phyloP scores from a whole-genome alignment of 2,113 vertebrate genomes.

The Alces alces region DNA sequence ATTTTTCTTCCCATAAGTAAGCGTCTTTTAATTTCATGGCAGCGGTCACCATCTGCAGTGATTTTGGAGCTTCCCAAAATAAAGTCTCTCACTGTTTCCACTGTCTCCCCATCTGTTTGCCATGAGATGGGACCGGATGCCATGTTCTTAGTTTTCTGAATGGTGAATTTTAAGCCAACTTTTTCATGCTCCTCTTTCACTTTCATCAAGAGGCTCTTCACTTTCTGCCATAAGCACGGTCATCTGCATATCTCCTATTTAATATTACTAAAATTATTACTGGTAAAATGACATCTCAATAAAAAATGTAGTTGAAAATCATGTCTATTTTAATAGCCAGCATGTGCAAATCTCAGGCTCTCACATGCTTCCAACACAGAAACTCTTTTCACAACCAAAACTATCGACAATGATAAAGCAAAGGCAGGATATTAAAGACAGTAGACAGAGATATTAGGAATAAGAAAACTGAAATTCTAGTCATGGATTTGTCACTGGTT shows the following conservation, averaged over 20 bases:
- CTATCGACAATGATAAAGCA: background rate
- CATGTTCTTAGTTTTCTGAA: background rate
- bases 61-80: background rate
- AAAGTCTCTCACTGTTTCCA: background rate
- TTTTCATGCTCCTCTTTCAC: background rate
- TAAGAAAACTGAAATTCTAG: background rate
- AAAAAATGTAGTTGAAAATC: background rate
- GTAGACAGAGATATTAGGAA: background rate
- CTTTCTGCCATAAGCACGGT: background rate
- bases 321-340: background rate
- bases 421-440: background rate
- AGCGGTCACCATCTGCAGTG: background rate
- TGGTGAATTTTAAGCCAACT: background rate
- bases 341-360: background rate
- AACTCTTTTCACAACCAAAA: background rate
- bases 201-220: background rate
- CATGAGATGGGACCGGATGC: background rate
- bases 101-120: background rate
- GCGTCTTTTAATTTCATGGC: background rate
- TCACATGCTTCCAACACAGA: constrained; percentile 2
- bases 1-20: background rate
- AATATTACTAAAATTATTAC: background rate
- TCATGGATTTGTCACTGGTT: background rate
- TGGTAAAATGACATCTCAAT: background rate
- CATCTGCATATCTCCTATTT: background rate